Percentiles rank a stretch among this genome's conserved stretches.
Evolutionary conservation across 2,797 vertebrate species (phyloP).

Genomic region (Acanthurus leucopareius): DNA sequence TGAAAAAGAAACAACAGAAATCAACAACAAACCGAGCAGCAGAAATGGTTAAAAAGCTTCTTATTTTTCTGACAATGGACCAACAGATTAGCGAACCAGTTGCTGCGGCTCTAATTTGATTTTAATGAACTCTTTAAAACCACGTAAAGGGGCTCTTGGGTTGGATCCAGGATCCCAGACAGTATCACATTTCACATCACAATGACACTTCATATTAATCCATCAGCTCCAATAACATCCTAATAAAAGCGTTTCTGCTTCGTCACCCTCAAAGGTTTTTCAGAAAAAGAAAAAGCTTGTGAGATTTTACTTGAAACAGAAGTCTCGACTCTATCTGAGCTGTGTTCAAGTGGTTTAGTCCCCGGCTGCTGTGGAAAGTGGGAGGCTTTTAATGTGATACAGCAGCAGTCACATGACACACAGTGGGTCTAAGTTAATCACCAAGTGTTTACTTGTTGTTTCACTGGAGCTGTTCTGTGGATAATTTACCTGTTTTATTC

Average conservation of each 20-base stretch:
- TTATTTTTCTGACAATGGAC: not conserved
- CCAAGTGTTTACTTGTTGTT: conserved; percentile 12
- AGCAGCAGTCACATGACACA: conserved; percentile 21
- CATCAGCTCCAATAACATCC: not conserved
- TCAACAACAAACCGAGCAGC: not conserved
- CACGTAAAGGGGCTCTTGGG: no score
- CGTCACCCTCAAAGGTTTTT: not conserved
- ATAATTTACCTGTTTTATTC: not conserved
- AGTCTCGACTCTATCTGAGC: not conserved
- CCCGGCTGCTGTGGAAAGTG: not conserved
- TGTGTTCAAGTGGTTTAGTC: not conserved
- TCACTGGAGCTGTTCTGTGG: not conserved
- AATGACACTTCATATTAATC: not conserved
- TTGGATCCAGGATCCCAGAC: not conserved
- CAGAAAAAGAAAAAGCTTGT: not conserved
- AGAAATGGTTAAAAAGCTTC: not conserved
- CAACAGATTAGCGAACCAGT: not conserved
- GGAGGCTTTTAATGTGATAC: conserved; percentile 11
- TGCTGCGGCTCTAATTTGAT: not conserved
- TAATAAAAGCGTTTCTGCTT: not conserved
- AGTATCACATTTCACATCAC: not conserved
- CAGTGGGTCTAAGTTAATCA: no score
- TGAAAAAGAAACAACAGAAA: not conserved
- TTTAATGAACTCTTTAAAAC: not conserved
- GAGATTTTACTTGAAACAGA: not conserved